Evolutionary conservation across 2,888 invertebrate species (phyloP).

Genomic region (Cheilosia scutellata): DNA sequence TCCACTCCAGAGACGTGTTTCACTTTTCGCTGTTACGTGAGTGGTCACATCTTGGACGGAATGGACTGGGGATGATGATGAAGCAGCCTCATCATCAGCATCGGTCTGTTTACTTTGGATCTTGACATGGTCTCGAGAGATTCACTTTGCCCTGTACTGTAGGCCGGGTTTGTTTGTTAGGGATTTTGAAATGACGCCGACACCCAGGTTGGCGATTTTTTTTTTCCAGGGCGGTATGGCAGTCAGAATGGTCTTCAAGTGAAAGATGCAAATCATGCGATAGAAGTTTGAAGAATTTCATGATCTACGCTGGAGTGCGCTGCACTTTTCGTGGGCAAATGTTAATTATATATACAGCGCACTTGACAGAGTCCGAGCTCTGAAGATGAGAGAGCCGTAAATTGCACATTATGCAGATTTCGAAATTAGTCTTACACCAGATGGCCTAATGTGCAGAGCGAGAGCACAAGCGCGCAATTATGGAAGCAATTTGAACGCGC

Average conservation of each 20-base stretch:
- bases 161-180: conserved; percentile 56
- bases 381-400: conserved; percentile 68
- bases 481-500: conserved; percentile 58
- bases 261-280: conserved; percentile 71
- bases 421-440: conserved; percentile 70
- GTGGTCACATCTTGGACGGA: conserved; percentile 34
- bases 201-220: conserved; percentile 1
- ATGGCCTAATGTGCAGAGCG: conserved; percentile 62
- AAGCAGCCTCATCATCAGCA: conserved; percentile 29
- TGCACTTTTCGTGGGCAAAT: conserved; percentile 36
- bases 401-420: conserved; percentile 76
- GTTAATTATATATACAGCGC: conserved; percentile 73
- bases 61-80: conserved; percentile 24
- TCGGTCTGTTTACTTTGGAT: conserved; percentile 69
- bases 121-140: conserved; percentile 75
- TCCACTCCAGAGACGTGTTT: conserved; percentile 74
- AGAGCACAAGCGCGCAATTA: conserved; percentile 63
- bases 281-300: conserved; percentile 60
- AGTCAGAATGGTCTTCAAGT: conserved; percentile 29
- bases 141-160: conserved; percentile 71
- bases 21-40: conserved; percentile 65
- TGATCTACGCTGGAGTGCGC: conserved; percentile 35
- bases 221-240: conserved; percentile 50
- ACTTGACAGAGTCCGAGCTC: conserved; percentile 63
- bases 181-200: conserved; percentile 61